phyloP scores from a whole-genome alignment of 2,888 invertebrate species.

The Adela reaumurella region DNA sequence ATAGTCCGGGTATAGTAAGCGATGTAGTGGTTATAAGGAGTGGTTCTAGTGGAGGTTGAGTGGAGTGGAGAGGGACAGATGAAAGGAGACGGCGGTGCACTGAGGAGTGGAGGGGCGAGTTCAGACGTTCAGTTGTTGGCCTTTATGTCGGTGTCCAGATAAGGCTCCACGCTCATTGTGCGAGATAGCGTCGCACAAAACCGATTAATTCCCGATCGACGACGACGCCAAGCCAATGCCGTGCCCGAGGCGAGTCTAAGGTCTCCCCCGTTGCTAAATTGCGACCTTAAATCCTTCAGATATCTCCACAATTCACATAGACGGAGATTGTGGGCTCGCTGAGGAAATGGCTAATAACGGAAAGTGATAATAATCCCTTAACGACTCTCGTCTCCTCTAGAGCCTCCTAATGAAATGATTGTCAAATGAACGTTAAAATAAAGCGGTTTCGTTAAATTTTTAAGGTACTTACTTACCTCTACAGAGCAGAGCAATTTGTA shows the following conservation, averaged over 20 bases:
- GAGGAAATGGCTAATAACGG: too few species aligned
- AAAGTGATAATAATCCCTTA: too few species aligned
- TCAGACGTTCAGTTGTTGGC: neutral
- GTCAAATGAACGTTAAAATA: neutral
- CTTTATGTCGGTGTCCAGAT: neutral
- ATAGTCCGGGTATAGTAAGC: too few species aligned
- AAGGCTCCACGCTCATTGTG: neutral
- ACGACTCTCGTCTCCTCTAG: neutral
- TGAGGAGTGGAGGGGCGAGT: neutral
- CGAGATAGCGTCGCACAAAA: neutral
- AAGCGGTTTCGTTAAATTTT: neutral
- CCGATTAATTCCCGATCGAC: neutral
- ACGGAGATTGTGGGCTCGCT: too few species aligned
- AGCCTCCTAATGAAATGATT: neutral
- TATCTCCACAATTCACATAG: too few species aligned
- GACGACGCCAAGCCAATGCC: neutral
- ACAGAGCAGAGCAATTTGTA: neutral
- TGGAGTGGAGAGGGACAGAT: too few species aligned
- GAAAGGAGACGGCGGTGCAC: too few species aligned
- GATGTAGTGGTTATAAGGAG: too few species aligned
- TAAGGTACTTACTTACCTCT: neutral
- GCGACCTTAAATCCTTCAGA: too few species aligned
- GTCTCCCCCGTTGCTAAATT: too few species aligned
- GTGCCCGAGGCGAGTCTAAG: too few species aligned
- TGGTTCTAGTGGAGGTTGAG: too few species aligned